Evolutionary conservation across 2,888 invertebrate genomes (phyloP).

Genomic region (Drosophila melanocephala): DNA sequence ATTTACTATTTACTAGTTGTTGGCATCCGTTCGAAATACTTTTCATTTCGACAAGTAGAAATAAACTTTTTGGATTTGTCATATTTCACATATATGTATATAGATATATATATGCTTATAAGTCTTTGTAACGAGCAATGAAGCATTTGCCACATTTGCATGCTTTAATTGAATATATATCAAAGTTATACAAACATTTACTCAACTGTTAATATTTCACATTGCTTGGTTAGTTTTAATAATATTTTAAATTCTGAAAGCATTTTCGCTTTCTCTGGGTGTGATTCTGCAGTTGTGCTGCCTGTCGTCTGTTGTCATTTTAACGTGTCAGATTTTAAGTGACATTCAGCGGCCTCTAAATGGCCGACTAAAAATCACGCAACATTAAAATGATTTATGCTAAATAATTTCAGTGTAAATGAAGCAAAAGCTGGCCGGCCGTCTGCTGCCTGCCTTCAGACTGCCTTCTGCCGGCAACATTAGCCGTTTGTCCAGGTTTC

Average conservation of each 20-base stretch:
- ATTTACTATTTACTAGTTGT: not conserved
- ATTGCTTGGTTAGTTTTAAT: not conserved
- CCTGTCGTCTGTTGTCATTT: constrained; percentile 44
- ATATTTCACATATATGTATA: not conserved
- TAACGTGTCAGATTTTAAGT: constrained; percentile 77
- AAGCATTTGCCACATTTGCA: not conserved
- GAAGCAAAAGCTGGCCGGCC: constrained; percentile 67
- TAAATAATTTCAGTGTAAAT: constrained; percentile 77
- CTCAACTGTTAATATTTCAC: not conserved
- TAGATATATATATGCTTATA: not conserved
- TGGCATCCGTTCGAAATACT: constrained; percentile 1
- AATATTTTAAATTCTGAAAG: not conserved
- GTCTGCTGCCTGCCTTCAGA: constrained; percentile 12
- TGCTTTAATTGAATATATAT: constrained; percentile 3
- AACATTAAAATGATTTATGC: constrained; percentile 80
- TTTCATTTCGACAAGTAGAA: not conserved
- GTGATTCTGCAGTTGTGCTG: constrained; percentile 39
- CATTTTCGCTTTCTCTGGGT: not conserved
- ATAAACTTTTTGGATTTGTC: not conserved
- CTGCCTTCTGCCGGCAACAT: constrained; percentile 44
- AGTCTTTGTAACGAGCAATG: not conserved
- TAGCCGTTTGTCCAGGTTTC: constrained; percentile 58
- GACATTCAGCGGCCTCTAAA: constrained; percentile 75
- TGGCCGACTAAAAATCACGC: constrained; percentile 78
- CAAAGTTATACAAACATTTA: not conserved